A percentile compares a stretch with the other conserved stretches of the same genome.
Conservation (phyloP, 2,888 invertebrate species). For the Xylota sylvarum region DNA sequence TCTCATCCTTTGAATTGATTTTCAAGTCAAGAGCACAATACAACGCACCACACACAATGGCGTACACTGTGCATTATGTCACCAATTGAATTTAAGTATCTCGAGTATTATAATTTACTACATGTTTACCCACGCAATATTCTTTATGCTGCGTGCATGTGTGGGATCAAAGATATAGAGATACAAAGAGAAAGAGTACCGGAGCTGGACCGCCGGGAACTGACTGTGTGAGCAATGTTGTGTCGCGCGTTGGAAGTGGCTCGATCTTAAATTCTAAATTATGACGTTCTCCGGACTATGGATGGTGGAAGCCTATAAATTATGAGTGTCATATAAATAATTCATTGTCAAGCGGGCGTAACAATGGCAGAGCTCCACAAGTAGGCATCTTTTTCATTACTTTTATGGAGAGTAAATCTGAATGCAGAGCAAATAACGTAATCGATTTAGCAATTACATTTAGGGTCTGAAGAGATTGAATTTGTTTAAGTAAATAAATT, state of each 20-base stretch:
- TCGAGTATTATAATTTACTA: slow-evolving; percentile 76
- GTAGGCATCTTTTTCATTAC: slow-evolving; percentile 69
- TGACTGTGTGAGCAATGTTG: slow-evolving; percentile 32
- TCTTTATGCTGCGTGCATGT: slow-evolving; percentile 60
- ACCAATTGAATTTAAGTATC: slow-evolving; percentile 77
- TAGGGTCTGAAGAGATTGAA: slow-evolving; percentile 22
- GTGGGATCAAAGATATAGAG: slow-evolving; percentile 56
- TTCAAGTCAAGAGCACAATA: slow-evolving; percentile 61
- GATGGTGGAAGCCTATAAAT: slow-evolving; percentile 60
- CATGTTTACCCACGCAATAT: slow-evolving; percentile 77
- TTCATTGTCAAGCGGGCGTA: slow-evolving; percentile 68
- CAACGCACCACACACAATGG: slow-evolving; percentile 50
- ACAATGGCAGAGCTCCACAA: slow-evolving; percentile 58
- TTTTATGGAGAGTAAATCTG: slow-evolving; percentile 60
- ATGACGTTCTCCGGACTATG: slow-evolving; percentile 52
- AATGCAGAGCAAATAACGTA: slow-evolving; percentile 41
- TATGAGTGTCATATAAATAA: slow-evolving; percentile 73
- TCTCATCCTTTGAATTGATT: slow-evolving; percentile 55
- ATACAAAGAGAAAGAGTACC: slow-evolving; percentile 29
- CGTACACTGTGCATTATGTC: slow-evolving; percentile 74
- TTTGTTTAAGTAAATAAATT: slow-evolving; percentile 1
- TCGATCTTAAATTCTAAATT: slow-evolving; percentile 69
- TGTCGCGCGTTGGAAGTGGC: slow-evolving; percentile 65
- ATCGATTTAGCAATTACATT: slow-evolving; percentile 57
- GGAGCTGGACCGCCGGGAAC: slow-evolving; percentile 27